Base-by-base conservation (phyloP, 2,797 vertebrate species). In the Micropoecilia bifurca region DNA sequence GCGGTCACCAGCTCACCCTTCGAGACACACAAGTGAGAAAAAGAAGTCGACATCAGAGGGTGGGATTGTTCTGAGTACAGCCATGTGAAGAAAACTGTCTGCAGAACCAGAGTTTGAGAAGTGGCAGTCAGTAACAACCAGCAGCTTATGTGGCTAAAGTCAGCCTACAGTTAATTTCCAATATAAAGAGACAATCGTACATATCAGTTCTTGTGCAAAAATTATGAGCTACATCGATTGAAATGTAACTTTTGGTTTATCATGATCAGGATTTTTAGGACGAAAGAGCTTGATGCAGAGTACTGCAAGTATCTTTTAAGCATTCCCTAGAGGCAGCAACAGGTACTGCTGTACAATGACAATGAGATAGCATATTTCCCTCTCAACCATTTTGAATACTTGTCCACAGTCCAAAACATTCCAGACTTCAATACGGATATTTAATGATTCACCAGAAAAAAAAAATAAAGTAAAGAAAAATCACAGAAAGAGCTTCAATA, bases 1-100 rank as follows among this genome's bases (percentile, higher is more conserved):
- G 99, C 99, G 0, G 98, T 99, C 94, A 99, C 97, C 75, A 99
- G 95, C 83, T 99, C 98, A 81, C 98, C 98, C 99, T 99, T 88
- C 33, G 85, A 92, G 88, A 85, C 77, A 92, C 81, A 93, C 48
- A 91, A 28, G 82, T 20, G 41, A 43, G 63, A 74, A 46, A 68
- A 30, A n/a, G 73, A 46, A n/a, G 4, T 18, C 12, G 74, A 45
- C n/a, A 4, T 47, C 12, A 46, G 36, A 0, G 3, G 46, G 14
- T 3, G 28, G 8, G 1, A 20, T 22, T 6, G 22, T 68, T 68
- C 18, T 13, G 4, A 46, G 45, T 8, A 28, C 12, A 71, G 25
- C 68, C 7, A 45, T 1, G 41, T 45, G 7, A 71, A 43, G 2
- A 72, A 78, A 85, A 79, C 6, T 72, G 73, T 76, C 69, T 66